These are phyloP conservation scores for Macquaria australasica DNA, from an alignment of 2,113 vertebrate genomes.

Conservation along the genomic window DNA sequence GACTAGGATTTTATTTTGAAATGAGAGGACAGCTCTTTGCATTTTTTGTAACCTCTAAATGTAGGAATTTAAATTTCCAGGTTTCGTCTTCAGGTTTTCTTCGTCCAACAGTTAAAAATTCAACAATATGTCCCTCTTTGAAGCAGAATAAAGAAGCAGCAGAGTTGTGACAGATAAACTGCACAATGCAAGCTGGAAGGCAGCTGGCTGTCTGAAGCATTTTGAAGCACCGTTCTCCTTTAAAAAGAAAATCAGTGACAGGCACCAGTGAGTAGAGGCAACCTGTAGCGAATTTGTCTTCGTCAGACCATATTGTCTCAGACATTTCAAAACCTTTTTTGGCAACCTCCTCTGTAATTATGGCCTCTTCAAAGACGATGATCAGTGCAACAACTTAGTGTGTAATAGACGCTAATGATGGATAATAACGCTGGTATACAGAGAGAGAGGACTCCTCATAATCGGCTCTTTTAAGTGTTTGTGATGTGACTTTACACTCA, in stretches of 20 bases:
- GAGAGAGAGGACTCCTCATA: conserved; percentile 36
- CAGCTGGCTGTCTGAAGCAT: conserved; percentile 6
- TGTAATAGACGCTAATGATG: conserved; percentile 73
- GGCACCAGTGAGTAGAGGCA: conserved; percentile 49
- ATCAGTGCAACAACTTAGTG: conserved; percentile 67
- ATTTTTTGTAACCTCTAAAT: conserved; percentile 6
- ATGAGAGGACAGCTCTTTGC: not conserved
- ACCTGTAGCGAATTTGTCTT: conserved; percentile 72
- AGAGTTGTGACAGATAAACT: conserved; percentile 4
- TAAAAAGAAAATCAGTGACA: conserved; percentile 3
- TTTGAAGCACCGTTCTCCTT: conserved; percentile 12
- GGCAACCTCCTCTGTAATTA: conserved; percentile 73
- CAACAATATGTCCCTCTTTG: not conserved
- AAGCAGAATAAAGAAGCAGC: conserved; percentile 18
- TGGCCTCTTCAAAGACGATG: conserved; percentile 63
- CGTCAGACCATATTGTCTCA: conserved; percentile 69
- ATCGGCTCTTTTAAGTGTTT: conserved; percentile 25
- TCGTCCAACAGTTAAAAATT: not conserved
- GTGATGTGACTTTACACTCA: conserved; percentile 47
- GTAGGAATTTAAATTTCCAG: not conserved
- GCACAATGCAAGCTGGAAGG: not conserved
- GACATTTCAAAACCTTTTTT: conserved; percentile 62
- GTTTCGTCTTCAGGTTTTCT: not conserved
- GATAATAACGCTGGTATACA: conserved; percentile 66
- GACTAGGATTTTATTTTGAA: not conserved